phyloP scores from a whole-genome alignment of 2,797 vertebrate genomes.

The Cryptoprocta ferox region DNA sequence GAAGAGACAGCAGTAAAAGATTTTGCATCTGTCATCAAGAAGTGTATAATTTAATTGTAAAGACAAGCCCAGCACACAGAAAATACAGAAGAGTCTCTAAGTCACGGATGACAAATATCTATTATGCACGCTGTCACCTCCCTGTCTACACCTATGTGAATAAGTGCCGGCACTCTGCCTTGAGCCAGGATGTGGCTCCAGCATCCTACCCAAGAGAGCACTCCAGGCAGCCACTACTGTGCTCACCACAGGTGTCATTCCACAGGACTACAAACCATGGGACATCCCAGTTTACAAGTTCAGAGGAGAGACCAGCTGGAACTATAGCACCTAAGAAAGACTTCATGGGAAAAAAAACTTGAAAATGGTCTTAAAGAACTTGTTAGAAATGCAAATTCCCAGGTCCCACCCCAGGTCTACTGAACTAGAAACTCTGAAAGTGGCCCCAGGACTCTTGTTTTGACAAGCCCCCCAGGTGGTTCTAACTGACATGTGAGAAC shows the following conservation, averaged over 20 bases:
- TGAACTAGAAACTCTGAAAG: not conserved
- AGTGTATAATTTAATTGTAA: not conserved
- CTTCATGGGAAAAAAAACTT: not conserved
- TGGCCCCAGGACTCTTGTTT: not conserved
- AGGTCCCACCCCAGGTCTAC: not conserved
- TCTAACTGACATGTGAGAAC: not conserved
- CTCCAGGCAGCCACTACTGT: rapidly evolving
- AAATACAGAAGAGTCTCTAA: not conserved
- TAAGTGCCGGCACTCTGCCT: not conserved
- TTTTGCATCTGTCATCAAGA: not conserved
- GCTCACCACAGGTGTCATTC: not conserved
- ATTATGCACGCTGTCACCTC: not conserved
- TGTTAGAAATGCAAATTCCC: not conserved
- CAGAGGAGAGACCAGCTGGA: not conserved
- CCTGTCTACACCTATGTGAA: not conserved
- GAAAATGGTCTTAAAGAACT: not conserved
- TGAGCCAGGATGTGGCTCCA: not conserved
- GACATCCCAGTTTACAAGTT: not conserved
- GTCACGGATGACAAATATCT: not conserved
- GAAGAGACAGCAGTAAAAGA: not conserved
- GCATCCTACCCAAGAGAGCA: not conserved
- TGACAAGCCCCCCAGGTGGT: not conserved
- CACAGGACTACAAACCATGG: not conserved
- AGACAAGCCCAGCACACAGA: not conserved
- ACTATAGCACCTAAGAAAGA: not conserved